These are phyloP conservation scores for Intellagama lesueurii DNA, from an alignment of 2,797 vertebrate species.

Conservation along the genomic window DNA sequence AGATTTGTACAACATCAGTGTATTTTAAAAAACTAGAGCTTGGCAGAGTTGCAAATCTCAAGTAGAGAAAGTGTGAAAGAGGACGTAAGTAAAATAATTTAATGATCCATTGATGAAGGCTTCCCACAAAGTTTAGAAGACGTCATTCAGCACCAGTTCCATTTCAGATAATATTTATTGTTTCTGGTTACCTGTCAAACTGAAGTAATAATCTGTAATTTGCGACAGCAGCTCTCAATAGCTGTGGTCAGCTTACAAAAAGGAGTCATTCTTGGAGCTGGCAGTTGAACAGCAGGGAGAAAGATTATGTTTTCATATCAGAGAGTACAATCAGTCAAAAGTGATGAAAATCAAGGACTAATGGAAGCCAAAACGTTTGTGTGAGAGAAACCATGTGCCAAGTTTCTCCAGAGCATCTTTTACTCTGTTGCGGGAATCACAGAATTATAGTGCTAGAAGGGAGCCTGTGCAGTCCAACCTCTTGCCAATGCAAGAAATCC, in stretches of 20 bases:
- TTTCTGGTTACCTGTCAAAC: conserved; percentile 18
- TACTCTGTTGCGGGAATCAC: too few relatives aligned
- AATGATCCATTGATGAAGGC: not conserved
- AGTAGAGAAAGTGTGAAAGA: not conserved
- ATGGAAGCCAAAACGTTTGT: not conserved
- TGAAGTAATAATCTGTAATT: conserved; percentile 37
- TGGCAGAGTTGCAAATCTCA: not conserved
- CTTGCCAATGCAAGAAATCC: too few relatives aligned
- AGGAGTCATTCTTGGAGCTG: conserved; percentile 30
- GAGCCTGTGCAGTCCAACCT: too few relatives aligned
- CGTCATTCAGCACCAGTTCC: not conserved
- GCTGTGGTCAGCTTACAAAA: conserved; percentile 47
- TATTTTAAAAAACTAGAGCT: not conserved
- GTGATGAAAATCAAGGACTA: conserved; percentile 1
- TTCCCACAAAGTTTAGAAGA: conserved; percentile 7
- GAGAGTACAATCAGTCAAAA: not conserved
- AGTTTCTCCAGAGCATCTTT: conserved; percentile 2
- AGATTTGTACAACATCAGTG: not conserved
- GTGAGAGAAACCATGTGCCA: not conserved
- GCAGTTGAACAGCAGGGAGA: conserved; percentile 47
- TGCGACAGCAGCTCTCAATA: conserved; percentile 9
- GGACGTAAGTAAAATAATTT: not conserved
- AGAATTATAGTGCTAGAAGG: too few relatives aligned
- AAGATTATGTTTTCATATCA: conserved; percentile 17
- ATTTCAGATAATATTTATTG: not conserved